Conservation (phyloP, 2,797 vertebrate genomes). For the Synanceia verrucosa region DNA sequence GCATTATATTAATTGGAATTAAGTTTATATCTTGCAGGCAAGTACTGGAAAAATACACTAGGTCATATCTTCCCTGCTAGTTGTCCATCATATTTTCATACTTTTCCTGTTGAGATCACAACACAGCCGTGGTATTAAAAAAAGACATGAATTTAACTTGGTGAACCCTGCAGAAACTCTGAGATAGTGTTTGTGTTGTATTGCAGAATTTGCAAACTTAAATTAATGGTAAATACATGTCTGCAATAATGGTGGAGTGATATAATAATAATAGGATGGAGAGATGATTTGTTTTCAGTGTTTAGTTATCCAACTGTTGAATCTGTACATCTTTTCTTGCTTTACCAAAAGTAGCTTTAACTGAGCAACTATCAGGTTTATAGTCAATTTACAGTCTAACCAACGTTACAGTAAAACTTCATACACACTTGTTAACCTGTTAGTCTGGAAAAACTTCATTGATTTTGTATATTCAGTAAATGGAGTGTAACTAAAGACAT, state of each 20-base stretch:
- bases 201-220: too few species aligned
- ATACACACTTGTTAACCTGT: conserved; percentile 7
- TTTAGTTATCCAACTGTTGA: background rate
- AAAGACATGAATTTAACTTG: too few species aligned
- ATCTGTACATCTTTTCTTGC: background rate
- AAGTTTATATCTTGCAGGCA: background rate
- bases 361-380: background rate
- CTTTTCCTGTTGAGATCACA: too few species aligned
- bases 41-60: background rate
- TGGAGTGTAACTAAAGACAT: background rate
- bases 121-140: too few species aligned
- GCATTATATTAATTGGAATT: background rate
- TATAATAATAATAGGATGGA: background rate
- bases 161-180: too few species aligned
- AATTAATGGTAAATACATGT: too few species aligned
- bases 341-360: background rate
- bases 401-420: background rate
- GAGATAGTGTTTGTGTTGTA: too few species aligned
- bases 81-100: background rate
- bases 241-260: background rate
- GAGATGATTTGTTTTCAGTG: background rate
- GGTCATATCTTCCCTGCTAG: background rate
- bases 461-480: background rate
- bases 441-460: background rate
- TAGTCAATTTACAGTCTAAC: background rate